phyloP scores from a whole-genome alignment of 2,113 vertebrate genomes.

The Nipponia nippon region DNA sequence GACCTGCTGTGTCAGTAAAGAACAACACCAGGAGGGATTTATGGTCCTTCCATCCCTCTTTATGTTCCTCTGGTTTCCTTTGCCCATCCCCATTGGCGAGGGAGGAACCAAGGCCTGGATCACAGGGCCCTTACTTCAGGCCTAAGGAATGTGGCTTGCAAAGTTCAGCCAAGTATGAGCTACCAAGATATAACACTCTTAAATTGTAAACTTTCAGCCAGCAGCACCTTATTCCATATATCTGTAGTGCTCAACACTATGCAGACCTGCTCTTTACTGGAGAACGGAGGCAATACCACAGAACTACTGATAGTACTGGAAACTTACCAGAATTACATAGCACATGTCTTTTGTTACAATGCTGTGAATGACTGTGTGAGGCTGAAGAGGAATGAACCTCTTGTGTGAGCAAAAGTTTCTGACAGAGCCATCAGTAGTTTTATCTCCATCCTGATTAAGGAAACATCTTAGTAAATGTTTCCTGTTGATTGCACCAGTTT shows the following conservation, averaged over 20 bases:
- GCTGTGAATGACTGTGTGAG: not conserved
- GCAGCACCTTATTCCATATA: not conserved
- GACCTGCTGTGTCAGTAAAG: not conserved
- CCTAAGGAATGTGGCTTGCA: not conserved
- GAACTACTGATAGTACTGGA: not conserved
- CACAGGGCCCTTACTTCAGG: not conserved
- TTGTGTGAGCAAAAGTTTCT: not conserved
- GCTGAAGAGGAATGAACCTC: not conserved
- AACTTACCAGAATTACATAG: not conserved
- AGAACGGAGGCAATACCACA: fast-evolving
- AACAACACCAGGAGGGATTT: not conserved
- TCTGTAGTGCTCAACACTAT: not conserved
- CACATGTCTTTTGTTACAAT: not conserved
- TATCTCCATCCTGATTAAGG: not conserved
- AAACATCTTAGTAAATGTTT: not conserved
- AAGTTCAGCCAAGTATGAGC: not conserved
- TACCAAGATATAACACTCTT: not conserved
- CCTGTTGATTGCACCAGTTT: not conserved
- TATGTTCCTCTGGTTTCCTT: not conserved
- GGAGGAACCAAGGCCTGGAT: not conserved
- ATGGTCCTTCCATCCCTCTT: not conserved
- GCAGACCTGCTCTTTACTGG: not conserved
- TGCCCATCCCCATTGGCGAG: not conserved
- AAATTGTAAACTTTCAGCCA: not conserved
- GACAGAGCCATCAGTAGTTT: not conserved